Conservation (phyloP, 2,797 vertebrate species). For the Aeoliscus strigatus region DNA sequence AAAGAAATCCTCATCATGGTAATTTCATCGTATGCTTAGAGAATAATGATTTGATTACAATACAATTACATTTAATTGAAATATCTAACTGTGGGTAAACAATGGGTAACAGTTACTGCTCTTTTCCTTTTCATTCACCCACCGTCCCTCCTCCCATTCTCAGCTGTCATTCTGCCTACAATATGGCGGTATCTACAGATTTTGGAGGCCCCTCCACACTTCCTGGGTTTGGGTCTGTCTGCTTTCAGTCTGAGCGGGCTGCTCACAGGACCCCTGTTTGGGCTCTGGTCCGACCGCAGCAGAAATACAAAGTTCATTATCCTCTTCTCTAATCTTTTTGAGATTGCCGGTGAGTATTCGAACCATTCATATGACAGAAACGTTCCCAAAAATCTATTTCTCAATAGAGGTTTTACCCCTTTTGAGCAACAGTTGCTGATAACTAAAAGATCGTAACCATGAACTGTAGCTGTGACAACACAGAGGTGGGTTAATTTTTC, state of each 20-base stretch:
- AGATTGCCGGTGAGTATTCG: slow-evolving; percentile 76
- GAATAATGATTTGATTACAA: slow-evolving; percentile 11
- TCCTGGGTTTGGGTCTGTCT: slow-evolving; percentile 80
- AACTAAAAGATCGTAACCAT: too few species aligned
- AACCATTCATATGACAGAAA: slow-evolving; percentile 9
- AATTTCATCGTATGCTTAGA: slow-evolving; percentile 15
- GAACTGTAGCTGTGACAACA: too few species aligned
- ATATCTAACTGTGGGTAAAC: slow-evolving; percentile 19
- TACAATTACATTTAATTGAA: slow-evolving; percentile 16
- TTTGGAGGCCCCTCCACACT: slow-evolving; percentile 79
- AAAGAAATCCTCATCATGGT: slow-evolving; percentile 7
- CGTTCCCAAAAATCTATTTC: too few species aligned
- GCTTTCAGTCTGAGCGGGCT: slow-evolving; percentile 82
- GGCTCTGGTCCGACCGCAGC: slow-evolving; percentile 77
- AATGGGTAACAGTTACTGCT: too few species aligned
- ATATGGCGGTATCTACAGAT: slow-evolving; percentile 84
- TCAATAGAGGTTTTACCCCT: too few species aligned
- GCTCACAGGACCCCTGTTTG: slow-evolving; percentile 76
- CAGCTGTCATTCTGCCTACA: slow-evolving; percentile 83
- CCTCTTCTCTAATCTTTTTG: slow-evolving; percentile 80
- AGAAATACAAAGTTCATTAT: slow-evolving; percentile 76
- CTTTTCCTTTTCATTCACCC: slow-evolving; percentile 7
- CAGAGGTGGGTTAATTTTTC: too few species aligned
- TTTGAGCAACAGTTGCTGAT: too few species aligned
- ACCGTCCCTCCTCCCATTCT: slow-evolving; percentile 4